These are phyloP conservation scores for Brachypterus glaber DNA, from an alignment of 2,888 invertebrate genomes.

Conservation along the genomic window DNA sequence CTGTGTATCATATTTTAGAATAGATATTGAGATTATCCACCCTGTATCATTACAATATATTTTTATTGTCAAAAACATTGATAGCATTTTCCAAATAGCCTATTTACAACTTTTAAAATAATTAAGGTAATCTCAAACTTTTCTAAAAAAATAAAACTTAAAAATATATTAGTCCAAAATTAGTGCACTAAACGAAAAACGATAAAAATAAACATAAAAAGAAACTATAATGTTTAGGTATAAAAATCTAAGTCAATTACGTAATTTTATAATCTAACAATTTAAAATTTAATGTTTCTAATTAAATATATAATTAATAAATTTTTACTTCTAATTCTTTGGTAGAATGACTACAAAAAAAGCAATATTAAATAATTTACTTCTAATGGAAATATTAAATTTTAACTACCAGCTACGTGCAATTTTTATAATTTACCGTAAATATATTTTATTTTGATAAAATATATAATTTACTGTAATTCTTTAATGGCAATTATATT, in stretches of 20 bases:
- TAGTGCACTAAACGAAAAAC: neutral
- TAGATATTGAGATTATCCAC: neutral
- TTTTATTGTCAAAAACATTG: neutral
- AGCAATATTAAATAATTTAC: too few relatives aligned
- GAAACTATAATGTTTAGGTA: neutral
- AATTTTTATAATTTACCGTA: too few relatives aligned
- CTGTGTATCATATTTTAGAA: too few relatives aligned
- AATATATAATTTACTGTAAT: too few relatives aligned
- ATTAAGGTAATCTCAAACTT: neutral
- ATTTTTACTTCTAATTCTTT: too few relatives aligned
- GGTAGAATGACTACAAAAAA: too few relatives aligned
- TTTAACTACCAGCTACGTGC: too few relatives aligned
- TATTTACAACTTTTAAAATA: neutral
- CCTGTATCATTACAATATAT: neutral
- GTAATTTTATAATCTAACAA: slow-evolving; percentile 3
- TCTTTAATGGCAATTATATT: too few relatives aligned
- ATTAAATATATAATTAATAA: too few relatives aligned
- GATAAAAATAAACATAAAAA: neutral
- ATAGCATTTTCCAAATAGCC: neutral
- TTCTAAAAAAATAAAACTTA: slow-evolving; percentile 11
- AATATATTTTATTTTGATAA: too few relatives aligned
- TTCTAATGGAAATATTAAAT: too few relatives aligned
- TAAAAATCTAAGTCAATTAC: slow-evolving; percentile 3
- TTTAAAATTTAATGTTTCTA: too few relatives aligned
- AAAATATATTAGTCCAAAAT: slow-evolving; percentile 7